Evolutionary conservation across 2,113 vertebrate genomes (phyloP), one percentile per base, ranked within the genome.

Genomic region (Boleophthalmus pectinirostris): DNA sequence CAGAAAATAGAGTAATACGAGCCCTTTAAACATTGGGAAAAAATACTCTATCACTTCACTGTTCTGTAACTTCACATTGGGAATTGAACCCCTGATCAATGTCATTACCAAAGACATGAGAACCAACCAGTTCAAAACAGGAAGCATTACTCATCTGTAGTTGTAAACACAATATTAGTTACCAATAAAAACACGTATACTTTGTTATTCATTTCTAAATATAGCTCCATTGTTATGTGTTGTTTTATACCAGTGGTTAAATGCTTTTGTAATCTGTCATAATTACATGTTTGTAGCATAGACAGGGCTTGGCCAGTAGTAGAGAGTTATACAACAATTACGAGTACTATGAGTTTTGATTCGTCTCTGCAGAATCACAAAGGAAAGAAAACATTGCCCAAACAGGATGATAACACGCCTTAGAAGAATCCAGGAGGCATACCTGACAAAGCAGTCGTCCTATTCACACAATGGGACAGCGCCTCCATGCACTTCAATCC

Each of bases 401-500:
- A 12, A 20, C 1, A 21, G 21, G 14, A 20, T 47, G n/a, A 10
- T 14, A 8, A 64, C 53, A 6, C 23, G 57, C 23, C 16, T 67
- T 15, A 24, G 21, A 18, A 43, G 47, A 60, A 47, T 53, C 3
- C 9, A 49, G 53, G 56, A 58, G 45, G 15, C 83, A 66, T 85
- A 92, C 92, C 89, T 78, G 16, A 65, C 51, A 80, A 72, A 83
- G 75, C 68, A 53, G 75, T 74, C 79, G 78, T 88, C 83, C 77
- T 84, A 80, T 64, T 73, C 29, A 29, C 73, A 66, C 43, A 78
- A 80, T 67, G 72, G 63, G 69, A 77, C 70, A 63, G 66, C 75
- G 75, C 86, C 73, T 56, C 73, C 74, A 75, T 82, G 71, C 87
- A 88, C 85, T 56, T 90, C 77, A 78, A 23, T 89, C 78, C 91